These are phyloP conservation scores for Sarcophaga peregrina DNA, from an alignment of 1,140 invertebrate species.

Conservation along the genomic window DNA sequence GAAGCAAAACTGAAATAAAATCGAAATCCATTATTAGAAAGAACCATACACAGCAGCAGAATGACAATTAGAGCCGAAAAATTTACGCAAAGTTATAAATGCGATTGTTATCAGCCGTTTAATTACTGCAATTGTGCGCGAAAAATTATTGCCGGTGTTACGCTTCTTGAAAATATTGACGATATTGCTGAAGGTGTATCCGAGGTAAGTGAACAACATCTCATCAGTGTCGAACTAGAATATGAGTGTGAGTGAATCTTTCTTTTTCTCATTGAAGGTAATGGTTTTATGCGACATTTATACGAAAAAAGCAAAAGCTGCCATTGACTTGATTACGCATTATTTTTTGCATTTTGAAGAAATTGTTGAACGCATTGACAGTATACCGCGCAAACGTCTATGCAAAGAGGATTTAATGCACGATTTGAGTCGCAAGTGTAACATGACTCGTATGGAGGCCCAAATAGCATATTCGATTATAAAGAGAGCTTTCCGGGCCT, in stretches of 20 bases:
- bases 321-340: slow-evolving; percentile 47
- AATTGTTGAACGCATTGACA: slow-evolving; percentile 50
- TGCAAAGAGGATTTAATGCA: slow-evolving; percentile 58
- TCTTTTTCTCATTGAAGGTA: slow-evolving; percentile 29
- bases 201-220: not conserved
- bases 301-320: slow-evolving; percentile 50
- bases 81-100: slow-evolving; percentile 43
- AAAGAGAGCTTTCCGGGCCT: slow-evolving; percentile 57
- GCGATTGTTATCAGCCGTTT: slow-evolving; percentile 42
- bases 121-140: slow-evolving; percentile 42
- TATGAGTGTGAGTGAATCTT: not conserved
- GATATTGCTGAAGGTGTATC: slow-evolving; percentile 40
- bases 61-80: slow-evolving; percentile 35
- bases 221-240: not conserved
- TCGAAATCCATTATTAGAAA: no score
- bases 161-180: slow-evolving; percentile 34
- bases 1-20: no score
- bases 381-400: slow-evolving; percentile 55
- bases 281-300: slow-evolving; percentile 57
- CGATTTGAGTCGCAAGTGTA: slow-evolving; percentile 51
- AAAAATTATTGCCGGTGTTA: not conserved
- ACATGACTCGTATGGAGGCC: slow-evolving; percentile 55
- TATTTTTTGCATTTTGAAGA: slow-evolving; percentile 57
- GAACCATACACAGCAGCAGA: not conserved
- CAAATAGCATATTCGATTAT: slow-evolving; percentile 58